Conservation (phyloP, 2,888 invertebrate genomes). For the Lycaena phlaeas region DNA sequence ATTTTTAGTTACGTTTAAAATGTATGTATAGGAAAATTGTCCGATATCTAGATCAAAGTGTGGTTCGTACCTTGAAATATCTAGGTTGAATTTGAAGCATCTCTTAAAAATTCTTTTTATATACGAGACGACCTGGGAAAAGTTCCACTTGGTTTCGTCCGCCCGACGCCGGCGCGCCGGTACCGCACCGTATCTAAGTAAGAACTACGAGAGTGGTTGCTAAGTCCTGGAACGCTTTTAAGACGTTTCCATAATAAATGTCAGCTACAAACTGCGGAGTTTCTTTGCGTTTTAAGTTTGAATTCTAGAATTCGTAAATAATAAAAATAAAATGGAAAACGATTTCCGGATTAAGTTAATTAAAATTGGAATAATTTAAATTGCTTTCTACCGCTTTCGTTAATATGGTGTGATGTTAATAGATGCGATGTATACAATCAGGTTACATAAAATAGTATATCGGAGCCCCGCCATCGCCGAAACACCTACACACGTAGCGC, state of each 20-base stretch:
- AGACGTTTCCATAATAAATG: constrained; percentile 54
- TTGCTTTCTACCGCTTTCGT: neutral
- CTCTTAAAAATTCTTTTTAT: constrained; percentile 63
- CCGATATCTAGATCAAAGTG: constrained; percentile 30
- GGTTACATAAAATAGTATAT: constrained; percentile 5
- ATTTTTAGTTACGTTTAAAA: no score
- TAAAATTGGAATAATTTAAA: neutral
- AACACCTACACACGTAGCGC: constrained; percentile 18
- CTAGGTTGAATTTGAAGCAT: constrained; percentile 27
- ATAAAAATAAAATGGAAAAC: neutral
- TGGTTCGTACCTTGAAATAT: constrained; percentile 31
- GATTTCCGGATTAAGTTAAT: neutral
- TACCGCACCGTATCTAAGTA: constrained; percentile 49
- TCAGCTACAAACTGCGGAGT: constrained; percentile 24
- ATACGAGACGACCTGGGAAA: constrained; percentile 49
- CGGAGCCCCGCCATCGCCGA: constrained; percentile 11
- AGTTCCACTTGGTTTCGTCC: constrained; percentile 62
- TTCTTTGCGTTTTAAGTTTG: constrained; percentile 20
- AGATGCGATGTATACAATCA: neutral
- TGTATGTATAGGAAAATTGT: neutral
- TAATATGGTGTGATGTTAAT: no score
- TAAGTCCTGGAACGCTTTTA: constrained; percentile 54
- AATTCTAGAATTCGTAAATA: constrained; percentile 14
- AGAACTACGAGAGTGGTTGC: constrained; percentile 51
- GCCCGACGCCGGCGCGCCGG: constrained; percentile 23